Evolutionary conservation across 2,797 vertebrate genomes (phyloP).

Genomic region (Sebastes diaconus): DNA sequence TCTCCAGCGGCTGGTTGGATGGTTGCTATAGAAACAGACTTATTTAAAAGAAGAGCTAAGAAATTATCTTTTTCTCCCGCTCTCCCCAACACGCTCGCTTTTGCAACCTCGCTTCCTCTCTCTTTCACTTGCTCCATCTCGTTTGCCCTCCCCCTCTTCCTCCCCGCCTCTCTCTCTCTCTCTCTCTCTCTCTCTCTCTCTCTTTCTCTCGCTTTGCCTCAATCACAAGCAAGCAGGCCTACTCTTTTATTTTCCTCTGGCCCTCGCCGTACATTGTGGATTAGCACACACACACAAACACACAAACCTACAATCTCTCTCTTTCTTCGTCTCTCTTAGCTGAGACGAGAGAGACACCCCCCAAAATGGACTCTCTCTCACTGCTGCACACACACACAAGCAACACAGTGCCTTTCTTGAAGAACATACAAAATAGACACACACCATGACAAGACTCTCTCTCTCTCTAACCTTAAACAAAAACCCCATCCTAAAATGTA

Average conservation of each 20-base stretch:
- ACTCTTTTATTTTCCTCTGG: constrained; percentile 62
- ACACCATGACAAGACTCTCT: background rate
- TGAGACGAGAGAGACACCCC: background rate
- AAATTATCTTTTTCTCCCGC: constrained; percentile 77
- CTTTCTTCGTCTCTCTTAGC: background rate
- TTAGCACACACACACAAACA: constrained; percentile 3
- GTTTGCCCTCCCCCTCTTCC: background rate
- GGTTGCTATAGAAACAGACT: constrained; percentile 87
- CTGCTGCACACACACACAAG: background rate
- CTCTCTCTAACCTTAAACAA: background rate
- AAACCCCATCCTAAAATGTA: background rate
- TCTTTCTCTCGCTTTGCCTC: constrained; percentile 42
- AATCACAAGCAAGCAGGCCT: constrained; percentile 57
- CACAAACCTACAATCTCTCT: background rate
- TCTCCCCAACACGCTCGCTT: constrained; percentile 47
- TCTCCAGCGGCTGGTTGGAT: constrained; percentile 77
- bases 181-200: background rate
- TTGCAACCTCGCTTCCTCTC: constrained; percentile 41
- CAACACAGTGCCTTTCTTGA: background rate
- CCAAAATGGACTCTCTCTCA: background rate
- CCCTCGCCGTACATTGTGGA: constrained; percentile 35
- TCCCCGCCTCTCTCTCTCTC: background rate
- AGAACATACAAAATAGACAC: background rate
- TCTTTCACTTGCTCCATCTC: constrained; percentile 15
- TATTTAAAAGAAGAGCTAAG: constrained; percentile 83